Evolutionary conservation across 1,140 invertebrate species (phyloP).

Genomic region (Drosophila tsacasi): DNA sequence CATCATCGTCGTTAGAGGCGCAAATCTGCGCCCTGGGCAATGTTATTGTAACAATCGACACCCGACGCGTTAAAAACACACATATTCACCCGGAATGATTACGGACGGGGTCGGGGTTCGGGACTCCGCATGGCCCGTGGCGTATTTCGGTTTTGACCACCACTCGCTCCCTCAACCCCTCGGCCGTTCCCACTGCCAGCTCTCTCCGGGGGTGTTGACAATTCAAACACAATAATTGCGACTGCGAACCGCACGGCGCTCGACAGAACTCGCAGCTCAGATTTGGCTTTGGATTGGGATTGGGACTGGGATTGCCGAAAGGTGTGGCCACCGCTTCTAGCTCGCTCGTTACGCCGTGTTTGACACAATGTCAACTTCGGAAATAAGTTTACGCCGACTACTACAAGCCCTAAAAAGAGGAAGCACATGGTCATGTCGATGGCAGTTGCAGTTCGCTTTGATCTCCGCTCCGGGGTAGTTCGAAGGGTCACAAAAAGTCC

Average conservation of each 20-base stretch:
- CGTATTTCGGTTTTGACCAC: slow-evolving; percentile 72
- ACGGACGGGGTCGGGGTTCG: slow-evolving; percentile 2
- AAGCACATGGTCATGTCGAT: slow-evolving; percentile 33
- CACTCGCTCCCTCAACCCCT: slow-evolving; percentile 7
- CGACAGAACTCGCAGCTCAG: slow-evolving; percentile 49
- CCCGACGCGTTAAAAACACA: slow-evolving; percentile 63
- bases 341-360: slow-evolving; percentile 76
- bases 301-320: slow-evolving; percentile 37
- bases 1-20: slow-evolving; percentile 66
- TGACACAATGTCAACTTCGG: slow-evolving; percentile 81
- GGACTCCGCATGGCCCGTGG: slow-evolving; percentile 48
- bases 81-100: slow-evolving; percentile 22
- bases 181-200: slow-evolving; percentile 30
- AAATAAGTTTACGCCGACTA: slow-evolving; percentile 69
- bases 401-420: slow-evolving; percentile 38
- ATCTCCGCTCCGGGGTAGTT: slow-evolving; percentile 69
- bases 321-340: slow-evolving; percentile 26
- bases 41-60: slow-evolving; percentile 82
- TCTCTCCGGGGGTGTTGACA: slow-evolving; percentile 77
- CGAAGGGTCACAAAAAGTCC: slow-evolving; percentile 11
- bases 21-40: slow-evolving; percentile 76
- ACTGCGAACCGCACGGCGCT: slow-evolving; percentile 69
- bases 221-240: slow-evolving; percentile 83
- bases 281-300: slow-evolving; percentile 35
- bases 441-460: slow-evolving; percentile 70